phyloP scores from a whole-genome alignment of 2,113 vertebrate species.

The Anhinga anhinga region DNA sequence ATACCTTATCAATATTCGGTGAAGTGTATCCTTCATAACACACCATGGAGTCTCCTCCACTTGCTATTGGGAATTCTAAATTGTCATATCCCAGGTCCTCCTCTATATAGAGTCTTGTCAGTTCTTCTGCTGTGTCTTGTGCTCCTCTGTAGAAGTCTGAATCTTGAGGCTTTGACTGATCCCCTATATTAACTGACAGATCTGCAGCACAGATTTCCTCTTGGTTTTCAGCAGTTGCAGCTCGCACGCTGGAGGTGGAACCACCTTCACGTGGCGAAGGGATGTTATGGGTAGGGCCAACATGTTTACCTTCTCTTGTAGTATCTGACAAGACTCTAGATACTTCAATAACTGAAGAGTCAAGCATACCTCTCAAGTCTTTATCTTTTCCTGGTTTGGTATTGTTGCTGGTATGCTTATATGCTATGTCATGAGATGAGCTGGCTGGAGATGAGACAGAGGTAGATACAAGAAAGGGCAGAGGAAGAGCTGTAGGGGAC shows the following conservation, averaged over 20 bases:
- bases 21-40: slow-evolving; percentile 65
- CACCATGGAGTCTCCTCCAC: slow-evolving; percentile 44
- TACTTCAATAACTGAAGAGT: not conserved
- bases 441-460: slow-evolving; percentile 32
- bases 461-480: slow-evolving; percentile 18
- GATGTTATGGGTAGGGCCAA: not conserved
- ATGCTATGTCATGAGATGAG: not conserved
- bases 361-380: slow-evolving; percentile 6
- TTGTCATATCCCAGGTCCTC: slow-evolving; percentile 64
- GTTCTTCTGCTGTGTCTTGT: slow-evolving; percentile 51
- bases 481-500: slow-evolving; percentile 36
- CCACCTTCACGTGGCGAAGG: not conserved
- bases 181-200: slow-evolving; percentile 39
- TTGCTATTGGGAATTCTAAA: slow-evolving; percentile 45
- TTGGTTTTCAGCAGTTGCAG: slow-evolving; percentile 59
- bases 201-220: slow-evolving; percentile 64
- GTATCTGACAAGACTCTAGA: not conserved
- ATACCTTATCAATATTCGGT: slow-evolving; percentile 77
- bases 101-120: slow-evolving; percentile 82
- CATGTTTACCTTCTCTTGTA: not conserved
- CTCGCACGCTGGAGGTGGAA: not conserved
- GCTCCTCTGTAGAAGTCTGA: slow-evolving; percentile 4
- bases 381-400: not conserved
- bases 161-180: slow-evolving; percentile 48
- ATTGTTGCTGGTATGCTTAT: not conserved